Percentiles rank a stretch among this genome's conserved stretches.
Conservation (phyloP, 1,140 invertebrate genomes). For the Zaprionus vittiger region DNA sequence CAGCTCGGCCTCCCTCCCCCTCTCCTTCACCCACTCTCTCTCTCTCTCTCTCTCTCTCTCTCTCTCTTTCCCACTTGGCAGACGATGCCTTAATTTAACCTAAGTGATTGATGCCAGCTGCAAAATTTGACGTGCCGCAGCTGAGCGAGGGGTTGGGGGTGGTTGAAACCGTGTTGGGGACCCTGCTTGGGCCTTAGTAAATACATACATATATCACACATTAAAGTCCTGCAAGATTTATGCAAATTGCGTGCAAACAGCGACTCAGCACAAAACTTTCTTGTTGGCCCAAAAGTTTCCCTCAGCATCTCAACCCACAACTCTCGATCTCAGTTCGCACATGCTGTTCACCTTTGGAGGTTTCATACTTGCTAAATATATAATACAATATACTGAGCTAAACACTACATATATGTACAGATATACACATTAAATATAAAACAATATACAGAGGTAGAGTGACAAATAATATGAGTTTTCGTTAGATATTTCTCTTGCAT, state of each 20-base stretch:
- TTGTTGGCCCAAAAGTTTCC: neutral
- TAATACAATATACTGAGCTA: neutral
- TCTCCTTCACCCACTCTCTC: no score
- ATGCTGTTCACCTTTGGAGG: neutral
- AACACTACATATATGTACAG: neutral
- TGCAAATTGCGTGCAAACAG: slow-evolving; percentile 27
- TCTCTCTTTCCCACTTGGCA: neutral
- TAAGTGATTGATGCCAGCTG: slow-evolving; percentile 66
- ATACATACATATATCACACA: slow-evolving; percentile 2
- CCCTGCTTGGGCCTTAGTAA: no score
- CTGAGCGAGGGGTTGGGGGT: neutral
- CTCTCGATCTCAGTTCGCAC: neutral
- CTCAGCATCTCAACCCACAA: neutral
- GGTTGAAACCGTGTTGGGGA: no score
- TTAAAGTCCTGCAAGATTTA: slow-evolving; percentile 33
- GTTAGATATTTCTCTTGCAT: no score
- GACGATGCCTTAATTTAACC: slow-evolving; percentile 59
- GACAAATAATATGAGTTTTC: no score
- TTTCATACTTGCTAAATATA: neutral
- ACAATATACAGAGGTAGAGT: no score
- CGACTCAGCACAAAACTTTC: slow-evolving; percentile 6
- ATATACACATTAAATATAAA: neutral
- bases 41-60: neutral
- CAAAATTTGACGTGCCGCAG: slow-evolving; percentile 47
- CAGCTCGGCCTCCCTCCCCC: neutral